phyloP scores from a whole-genome alignment of 2,113 vertebrate genomes.

The Cyprinodon tularosa region DNA sequence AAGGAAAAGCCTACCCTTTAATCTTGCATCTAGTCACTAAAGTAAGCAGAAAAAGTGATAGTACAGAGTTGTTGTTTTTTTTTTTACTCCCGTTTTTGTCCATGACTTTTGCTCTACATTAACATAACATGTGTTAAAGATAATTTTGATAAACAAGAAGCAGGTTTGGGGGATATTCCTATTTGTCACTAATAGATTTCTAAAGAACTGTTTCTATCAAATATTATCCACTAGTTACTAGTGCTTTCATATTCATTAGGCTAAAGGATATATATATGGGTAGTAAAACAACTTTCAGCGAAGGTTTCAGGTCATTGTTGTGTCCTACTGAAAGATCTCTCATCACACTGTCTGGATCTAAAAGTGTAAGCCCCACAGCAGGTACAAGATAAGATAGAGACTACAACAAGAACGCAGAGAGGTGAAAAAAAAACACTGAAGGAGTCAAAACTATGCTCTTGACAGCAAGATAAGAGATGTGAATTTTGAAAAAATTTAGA shows the following conservation, averaged over 20 bases:
- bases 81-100: no score
- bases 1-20: no score
- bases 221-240: no score
- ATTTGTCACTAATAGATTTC: not conserved
- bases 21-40: no score
- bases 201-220: not conserved
- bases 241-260: not conserved
- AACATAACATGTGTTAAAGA: not conserved
- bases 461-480: constrained; percentile 2
- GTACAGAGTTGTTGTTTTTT: no score
- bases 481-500: not conserved
- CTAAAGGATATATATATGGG: not conserved
- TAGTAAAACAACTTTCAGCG: constrained; percentile 15
- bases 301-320: constrained; percentile 27
- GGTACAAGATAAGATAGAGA: constrained; percentile 38
- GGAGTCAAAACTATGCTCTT: constrained; percentile 23
- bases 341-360: constrained; percentile 56
- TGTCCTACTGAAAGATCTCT: constrained; percentile 43
- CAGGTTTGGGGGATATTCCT: no score
- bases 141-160: not conserved
- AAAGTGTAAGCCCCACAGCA: constrained; percentile 44
- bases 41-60: no score
- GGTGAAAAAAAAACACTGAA: constrained; percentile 4
- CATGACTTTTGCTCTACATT: no score
- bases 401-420: constrained; percentile 1